phyloP scores from a whole-genome alignment of 92 coral and sea anemone species.

The Muricea muricata region DNA sequence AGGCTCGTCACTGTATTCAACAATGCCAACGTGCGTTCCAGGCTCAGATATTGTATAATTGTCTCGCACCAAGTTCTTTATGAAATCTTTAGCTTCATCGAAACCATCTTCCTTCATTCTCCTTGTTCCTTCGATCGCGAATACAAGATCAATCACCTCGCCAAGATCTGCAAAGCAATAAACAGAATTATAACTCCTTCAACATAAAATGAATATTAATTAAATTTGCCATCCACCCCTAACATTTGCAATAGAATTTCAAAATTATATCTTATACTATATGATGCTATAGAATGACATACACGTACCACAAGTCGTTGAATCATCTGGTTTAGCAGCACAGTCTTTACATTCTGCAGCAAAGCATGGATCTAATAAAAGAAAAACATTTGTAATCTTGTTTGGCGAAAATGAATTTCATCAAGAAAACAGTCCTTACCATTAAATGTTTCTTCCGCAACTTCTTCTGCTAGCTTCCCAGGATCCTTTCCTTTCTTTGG shows the following conservation, averaged over 20 bases:
- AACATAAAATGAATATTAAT: too few relatives aligned
- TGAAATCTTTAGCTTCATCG: constrained; percentile 17
- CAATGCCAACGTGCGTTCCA: constrained; percentile 47
- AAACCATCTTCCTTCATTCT: constrained; percentile 32
- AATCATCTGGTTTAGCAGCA: constrained; percentile 22
- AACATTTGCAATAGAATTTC: too few relatives aligned
- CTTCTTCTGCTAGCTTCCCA: constrained; percentile 67
- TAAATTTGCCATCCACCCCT: too few relatives aligned
- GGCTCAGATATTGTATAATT: constrained; percentile 9
- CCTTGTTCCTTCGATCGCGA: constrained; percentile 49
- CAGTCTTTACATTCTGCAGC: constrained; percentile 41
- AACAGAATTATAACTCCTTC: too few relatives aligned
- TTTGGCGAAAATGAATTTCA: neutral
- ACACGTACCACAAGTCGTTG: constrained; percentile 43
- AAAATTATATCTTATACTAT: too few relatives aligned
- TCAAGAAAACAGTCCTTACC: too few relatives aligned
- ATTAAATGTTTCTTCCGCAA: constrained; percentile 66
- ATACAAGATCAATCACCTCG: constrained; percentile 57
- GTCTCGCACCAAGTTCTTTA: constrained; percentile 19
- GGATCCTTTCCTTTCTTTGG: constrained; percentile 57
- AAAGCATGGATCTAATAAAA: constrained; percentile 38
- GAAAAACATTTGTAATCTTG: neutral
- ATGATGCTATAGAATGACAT: too few relatives aligned
- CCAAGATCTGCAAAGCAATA: constrained; percentile 31
- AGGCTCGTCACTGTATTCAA: constrained; percentile 39